phyloP scores from a whole-genome alignment of 2,888 invertebrate species.

The Papilio protenor region DNA sequence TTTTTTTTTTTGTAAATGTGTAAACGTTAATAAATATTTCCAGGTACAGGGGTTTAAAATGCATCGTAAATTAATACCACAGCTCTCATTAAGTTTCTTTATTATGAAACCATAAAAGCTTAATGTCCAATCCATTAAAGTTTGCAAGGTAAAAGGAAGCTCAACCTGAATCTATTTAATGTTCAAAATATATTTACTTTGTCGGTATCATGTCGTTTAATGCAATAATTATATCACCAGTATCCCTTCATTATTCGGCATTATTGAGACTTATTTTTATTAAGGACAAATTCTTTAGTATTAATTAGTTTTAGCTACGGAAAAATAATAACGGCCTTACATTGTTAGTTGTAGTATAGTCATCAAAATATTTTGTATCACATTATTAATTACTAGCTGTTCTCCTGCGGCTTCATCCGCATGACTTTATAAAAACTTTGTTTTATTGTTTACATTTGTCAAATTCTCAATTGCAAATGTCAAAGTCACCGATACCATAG shows the following conservation, averaged over 20 bases:
- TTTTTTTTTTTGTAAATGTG: not conserved
- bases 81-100: conserved; percentile 17
- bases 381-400: no score
- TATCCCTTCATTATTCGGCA: not conserved
- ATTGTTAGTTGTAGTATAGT: no score
- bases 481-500: no score
- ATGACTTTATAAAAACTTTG: no score
- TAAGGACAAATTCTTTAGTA: no score
- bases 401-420: no score
- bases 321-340: no score
- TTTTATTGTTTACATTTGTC: no score
- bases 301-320: no score
- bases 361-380: no score
- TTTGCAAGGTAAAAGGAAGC: conserved; percentile 23
- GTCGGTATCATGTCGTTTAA: not conserved
- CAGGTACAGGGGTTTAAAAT: not conserved
- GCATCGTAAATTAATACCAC: conserved; percentile 3
- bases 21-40: not conserved
- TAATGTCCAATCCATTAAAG: conserved; percentile 31
- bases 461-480: no score
- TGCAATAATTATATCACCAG: not conserved
- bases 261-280: no score
- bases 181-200: conserved; percentile 17
- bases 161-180: conserved; percentile 12
- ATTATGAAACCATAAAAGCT: conserved; percentile 36